Conservation (phyloP, 2,888 invertebrate species). For the Dexiosoma caninum region DNA sequence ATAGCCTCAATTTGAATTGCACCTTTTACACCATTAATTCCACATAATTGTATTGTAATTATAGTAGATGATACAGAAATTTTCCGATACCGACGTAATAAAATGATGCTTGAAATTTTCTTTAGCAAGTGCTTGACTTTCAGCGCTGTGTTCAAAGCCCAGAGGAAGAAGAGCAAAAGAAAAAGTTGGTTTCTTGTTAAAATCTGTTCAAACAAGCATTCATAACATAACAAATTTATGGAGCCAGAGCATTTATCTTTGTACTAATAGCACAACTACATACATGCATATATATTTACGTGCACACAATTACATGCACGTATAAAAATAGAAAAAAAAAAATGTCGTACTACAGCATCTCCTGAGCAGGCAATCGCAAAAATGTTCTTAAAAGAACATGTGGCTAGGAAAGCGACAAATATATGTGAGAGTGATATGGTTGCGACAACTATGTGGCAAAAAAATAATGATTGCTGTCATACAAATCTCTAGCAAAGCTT, state of each 20-base stretch:
- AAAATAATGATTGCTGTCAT: too few species aligned
- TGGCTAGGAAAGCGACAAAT: too few species aligned
- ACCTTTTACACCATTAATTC: neutral
- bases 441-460: too few species aligned
- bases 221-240: conserved; percentile 6
- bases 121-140: conserved; percentile 7
- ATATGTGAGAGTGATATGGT: too few species aligned
- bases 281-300: too few species aligned
- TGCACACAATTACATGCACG: too few species aligned
- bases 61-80: conserved; percentile 10
- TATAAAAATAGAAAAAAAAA: too few species aligned
- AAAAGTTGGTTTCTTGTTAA: conserved; percentile 2
- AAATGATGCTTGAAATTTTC: conserved; percentile 10
- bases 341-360: too few species aligned
- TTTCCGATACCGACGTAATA: conserved; percentile 17
- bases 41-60: conserved; percentile 18
- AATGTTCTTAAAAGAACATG: too few species aligned
- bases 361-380: neutral
- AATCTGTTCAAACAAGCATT: conserved; percentile 25
- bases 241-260: neutral
- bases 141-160: neutral
- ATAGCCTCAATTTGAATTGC: conserved; percentile 18
- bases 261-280: neutral
- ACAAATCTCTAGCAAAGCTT: too few species aligned
- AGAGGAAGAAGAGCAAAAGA: neutral